Evolutionary conservation across 2,113 vertebrate species (phyloP), one percentile per base, ranked within the genome.

Genomic region (Saccopteryx bilineata): DNA sequence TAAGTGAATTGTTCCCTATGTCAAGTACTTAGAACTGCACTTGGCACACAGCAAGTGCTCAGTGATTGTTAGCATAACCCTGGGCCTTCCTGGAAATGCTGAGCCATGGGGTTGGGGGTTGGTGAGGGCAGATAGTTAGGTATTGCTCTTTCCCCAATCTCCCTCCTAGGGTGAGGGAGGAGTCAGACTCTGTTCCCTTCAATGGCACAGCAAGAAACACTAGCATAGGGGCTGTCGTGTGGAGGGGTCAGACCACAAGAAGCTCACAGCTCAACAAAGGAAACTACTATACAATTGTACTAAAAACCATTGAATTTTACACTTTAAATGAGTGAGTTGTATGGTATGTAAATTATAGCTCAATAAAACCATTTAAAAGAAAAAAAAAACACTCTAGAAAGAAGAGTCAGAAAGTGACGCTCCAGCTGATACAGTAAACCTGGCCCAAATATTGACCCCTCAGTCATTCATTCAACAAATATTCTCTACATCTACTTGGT

Each of bases 401-500:
- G 69, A 33, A 18, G 5, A 14, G 24, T 60, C 33, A 66, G 33
- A 15, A 86, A 95, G 56, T 46, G 68, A 82, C 13, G 3, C 31
- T 79, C 46, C 61, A 91, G 66, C 69, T 39, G 58, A 52, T 19
- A 66, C 52, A 75, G 72, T 26, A 48, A 63, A 54, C 33, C 56
- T 23, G 21, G 66, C 58, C 31, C 88, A 93, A 78, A 74, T 39
- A 86, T 14, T 52, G 60, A 63, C 69, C 15, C 19, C 19, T 65
- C 54, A 39, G 63, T 91, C 79, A n/a, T 56, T 91, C 75, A 68
- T 63, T 75, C 81, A 63, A 83, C 74, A 94, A 65, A 76, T 84
- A 87, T 71, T 84, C 83, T 90, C 88, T 71, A 11, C 26, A 52
- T 12, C 48, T 84, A 28, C 69, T 80, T 75, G 71, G 61, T 90